Base-by-base conservation (phyloP, 2,113 vertebrate species). In the Chroicocephalus ridibundus region DNA sequence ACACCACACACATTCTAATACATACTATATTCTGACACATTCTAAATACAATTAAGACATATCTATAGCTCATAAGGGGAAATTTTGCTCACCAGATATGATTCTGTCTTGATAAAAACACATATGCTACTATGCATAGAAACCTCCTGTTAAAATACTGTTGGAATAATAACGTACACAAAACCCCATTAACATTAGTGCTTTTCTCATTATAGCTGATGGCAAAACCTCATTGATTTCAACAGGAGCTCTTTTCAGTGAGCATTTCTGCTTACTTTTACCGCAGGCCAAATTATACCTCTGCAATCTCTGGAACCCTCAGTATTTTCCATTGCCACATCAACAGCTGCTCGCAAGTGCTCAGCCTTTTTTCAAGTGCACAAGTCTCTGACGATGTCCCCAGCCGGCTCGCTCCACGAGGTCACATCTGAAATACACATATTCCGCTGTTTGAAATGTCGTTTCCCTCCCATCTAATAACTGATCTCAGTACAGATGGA, bases 311-410 rank as follows among this genome's bases (percentile, higher is more conserved):
- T 96, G 97, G 97, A 97, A 97, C 84, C 84, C 93, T 70, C 47
- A 95, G 84, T 91, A 97, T 97, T 97, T 97, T 97, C 96, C 96
- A 97, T 94, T 95, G 94, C 88, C 86, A 94, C 94, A 95, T 82
- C 95, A 96, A 95, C 97, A 97, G 97, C 96, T 97, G 97, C 83
- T 84, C 64, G 69, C 86, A 61, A 94, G 88, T 1, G 69, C 65
- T 94, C 66, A 82, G 93, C 54, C 66, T 66, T 61, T 89, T 89
- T 88, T 49, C 84, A 89, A 91, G 83, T 27, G 44, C 65, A 15
- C 3, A 70, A 76, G 79, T 26, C 46, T 83, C 42, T 44, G 66
- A 62, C 7, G 26, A 15, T 82, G 93, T 94, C 81, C 74, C 78
- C 89, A 80, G 86, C 38, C 21, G 3, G 81, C 66, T 61, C 9